Percentiles rank a stretch among this genome's conserved stretches.
phyloP scores from a whole-genome alignment of 2,797 vertebrate genomes.

The Petrocephalus sullivani region DNA sequence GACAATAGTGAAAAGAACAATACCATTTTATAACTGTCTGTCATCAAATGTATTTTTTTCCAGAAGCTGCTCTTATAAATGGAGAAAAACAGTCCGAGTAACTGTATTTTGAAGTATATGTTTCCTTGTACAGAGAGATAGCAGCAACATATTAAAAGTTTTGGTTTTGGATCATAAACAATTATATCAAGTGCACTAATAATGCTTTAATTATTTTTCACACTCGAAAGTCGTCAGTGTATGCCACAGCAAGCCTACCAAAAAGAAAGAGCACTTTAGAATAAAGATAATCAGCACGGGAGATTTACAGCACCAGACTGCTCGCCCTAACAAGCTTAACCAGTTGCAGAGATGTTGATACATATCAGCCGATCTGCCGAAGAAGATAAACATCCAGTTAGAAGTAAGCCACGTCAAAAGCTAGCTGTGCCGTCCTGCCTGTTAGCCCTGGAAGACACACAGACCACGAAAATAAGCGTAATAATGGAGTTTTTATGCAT shows the following conservation, averaged over 20 bases:
- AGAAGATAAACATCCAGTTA: background rate
- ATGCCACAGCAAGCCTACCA: background rate
- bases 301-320: background rate
- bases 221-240: background rate
- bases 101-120: background rate
- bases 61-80: background rate
- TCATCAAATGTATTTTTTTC: background rate
- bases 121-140: background rate
- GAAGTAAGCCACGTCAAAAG: background rate
- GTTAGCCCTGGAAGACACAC: background rate
- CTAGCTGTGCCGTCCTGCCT: background rate
- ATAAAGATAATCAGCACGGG: background rate
- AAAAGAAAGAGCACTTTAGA: background rate
- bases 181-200: background rate
- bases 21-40: background rate
- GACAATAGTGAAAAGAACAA: background rate
- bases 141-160: background rate
- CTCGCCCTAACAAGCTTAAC: background rate
- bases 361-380: background rate
- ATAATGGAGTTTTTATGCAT: background rate
- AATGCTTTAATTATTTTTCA: background rate
- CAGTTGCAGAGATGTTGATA: background rate
- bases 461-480: background rate
- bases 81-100: background rate
- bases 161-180: background rate